These are phyloP conservation scores for Pseudococcus viburni DNA, from an alignment of 2,888 invertebrate species.

Conservation along the genomic window DNA sequence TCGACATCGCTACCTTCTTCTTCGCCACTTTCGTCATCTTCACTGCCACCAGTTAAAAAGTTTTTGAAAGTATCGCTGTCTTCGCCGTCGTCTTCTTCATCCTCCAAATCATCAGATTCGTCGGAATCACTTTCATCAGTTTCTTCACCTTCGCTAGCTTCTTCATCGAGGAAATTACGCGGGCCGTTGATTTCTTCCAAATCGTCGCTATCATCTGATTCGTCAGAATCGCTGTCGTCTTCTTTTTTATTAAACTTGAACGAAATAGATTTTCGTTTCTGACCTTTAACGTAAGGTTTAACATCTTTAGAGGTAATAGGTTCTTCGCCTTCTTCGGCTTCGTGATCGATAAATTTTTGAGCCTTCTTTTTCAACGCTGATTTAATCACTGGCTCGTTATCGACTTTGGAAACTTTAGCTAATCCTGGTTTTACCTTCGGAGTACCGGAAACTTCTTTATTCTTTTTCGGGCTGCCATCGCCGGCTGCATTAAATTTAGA, in stretches of 20 bases:
- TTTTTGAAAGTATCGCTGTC: constrained; percentile 24
- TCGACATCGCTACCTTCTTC: not conserved
- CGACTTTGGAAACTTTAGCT: not conserved
- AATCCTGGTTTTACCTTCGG: not conserved
- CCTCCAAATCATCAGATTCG: not conserved
- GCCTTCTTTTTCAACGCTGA: constrained; percentile 5
- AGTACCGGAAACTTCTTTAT: not conserved
- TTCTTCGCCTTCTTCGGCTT: constrained; percentile 61
- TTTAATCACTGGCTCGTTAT: not conserved
- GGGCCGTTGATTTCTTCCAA: not conserved
- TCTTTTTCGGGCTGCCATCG: not conserved
- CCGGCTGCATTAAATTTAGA: not conserved
- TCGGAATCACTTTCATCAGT: constrained; percentile 26
- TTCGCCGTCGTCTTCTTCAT: not conserved
- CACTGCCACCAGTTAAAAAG: not conserved
- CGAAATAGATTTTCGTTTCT: constrained; percentile 34
- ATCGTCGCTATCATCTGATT: not conserved
- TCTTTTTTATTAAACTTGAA: not conserved
- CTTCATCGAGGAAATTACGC: not conserved
- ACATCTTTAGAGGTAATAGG: constrained; percentile 48
- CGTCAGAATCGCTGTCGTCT: not conserved
- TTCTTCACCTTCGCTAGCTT: constrained; percentile 26
- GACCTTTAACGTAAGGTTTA: constrained; percentile 44
- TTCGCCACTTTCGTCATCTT: not conserved
- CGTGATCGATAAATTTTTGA: constrained; percentile 46